These are phyloP conservation scores for Calyptomena viridis DNA, from an alignment of 2,113 vertebrate species.

Conservation along the genomic window DNA sequence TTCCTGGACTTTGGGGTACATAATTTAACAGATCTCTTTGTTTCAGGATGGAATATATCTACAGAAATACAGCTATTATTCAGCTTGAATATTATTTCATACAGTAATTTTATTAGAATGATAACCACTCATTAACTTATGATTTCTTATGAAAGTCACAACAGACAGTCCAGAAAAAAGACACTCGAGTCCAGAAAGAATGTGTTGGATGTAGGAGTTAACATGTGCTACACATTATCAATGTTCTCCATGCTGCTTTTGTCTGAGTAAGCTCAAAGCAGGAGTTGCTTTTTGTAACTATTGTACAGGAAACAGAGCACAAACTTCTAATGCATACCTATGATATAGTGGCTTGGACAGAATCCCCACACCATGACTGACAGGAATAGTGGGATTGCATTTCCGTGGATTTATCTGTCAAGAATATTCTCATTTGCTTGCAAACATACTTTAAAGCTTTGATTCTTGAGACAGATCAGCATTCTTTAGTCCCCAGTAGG, in stretches of 20 bases:
- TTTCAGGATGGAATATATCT: background rate
- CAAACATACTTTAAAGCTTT: background rate
- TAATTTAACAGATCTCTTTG: background rate
- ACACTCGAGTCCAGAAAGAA: background rate
- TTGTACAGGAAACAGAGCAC: background rate
- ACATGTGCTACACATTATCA: background rate
- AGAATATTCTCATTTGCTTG: background rate
- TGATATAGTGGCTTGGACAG: background rate
- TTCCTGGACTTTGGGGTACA: background rate
- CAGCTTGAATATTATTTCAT: background rate
- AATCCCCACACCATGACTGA: background rate
- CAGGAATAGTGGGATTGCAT: background rate
- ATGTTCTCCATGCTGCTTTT: background rate
- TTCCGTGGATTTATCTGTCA: background rate
- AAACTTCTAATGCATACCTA: background rate
- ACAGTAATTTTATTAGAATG: background rate
- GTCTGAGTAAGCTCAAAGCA: background rate
- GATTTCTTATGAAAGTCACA: background rate
- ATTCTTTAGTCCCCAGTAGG: background rate
- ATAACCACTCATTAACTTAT: background rate
- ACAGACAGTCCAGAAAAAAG: background rate
- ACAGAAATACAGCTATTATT: background rate
- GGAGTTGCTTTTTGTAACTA: background rate
- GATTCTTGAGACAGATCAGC: background rate
- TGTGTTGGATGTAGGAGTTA: background rate